Percentiles rank a stretch among this genome's conserved stretches.
Evolutionary conservation across 1,140 invertebrate genomes (phyloP).

Genomic region (Lasioglossum baleicum): DNA sequence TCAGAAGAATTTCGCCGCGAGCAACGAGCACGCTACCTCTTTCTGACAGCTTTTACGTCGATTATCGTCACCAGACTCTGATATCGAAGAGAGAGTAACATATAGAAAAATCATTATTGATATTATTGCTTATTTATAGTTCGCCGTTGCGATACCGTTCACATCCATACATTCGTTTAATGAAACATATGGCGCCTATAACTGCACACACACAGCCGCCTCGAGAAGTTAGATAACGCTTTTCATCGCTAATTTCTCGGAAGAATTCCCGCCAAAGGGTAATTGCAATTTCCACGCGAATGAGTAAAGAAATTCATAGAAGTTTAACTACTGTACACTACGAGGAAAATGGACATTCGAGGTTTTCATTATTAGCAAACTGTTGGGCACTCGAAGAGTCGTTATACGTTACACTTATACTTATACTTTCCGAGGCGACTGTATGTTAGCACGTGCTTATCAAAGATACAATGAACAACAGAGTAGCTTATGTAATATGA

Average conservation of each 20-base stretch:
- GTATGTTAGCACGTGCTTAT: neutral
- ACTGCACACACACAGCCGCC: too few species aligned
- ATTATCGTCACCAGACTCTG: slow-evolving; percentile 10
- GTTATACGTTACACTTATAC: too few species aligned
- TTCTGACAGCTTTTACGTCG: neutral
- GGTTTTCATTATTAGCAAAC: too few species aligned
- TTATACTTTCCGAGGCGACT: too few species aligned
- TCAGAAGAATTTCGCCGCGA: slow-evolving; percentile 16
- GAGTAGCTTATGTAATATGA: neutral
- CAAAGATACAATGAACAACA: neutral
- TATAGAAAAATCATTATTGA: neutral
- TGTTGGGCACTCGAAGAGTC: neutral
- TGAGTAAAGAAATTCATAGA: too few species aligned
- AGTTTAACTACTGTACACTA: too few species aligned
- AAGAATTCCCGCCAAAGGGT: too few species aligned
- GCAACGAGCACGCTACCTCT: neutral
- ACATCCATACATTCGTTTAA: neutral
- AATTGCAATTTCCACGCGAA: too few species aligned
- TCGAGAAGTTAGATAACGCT: too few species aligned
- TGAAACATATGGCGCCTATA: neutral
- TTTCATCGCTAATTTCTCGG: too few species aligned
- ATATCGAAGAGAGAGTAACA: slow-evolving; percentile 11
- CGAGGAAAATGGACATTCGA: too few species aligned
- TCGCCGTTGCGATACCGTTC: too few species aligned
- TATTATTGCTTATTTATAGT: neutral